These are phyloP conservation scores for Sus scrofa DNA, from an alignment of 2,113 vertebrate species.

Conservation along the genomic window T2T-Sscrofa CM000812.6:149000001-149000500, in stretches of 20 bases:
- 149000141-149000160: not conserved
- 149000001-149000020: not conserved
- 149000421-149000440: not conserved
- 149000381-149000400: not conserved
- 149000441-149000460: not conserved
- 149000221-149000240: not conserved
- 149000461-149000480: not conserved
- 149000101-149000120: not conserved
- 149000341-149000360: not conserved
- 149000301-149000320: not conserved
- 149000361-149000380: not conserved
- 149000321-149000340: not conserved
- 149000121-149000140: not conserved
- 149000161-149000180: not conserved
- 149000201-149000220: not conserved
- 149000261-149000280: not conserved
- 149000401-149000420: not conserved
- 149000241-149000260: fast-evolving
- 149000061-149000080: not conserved
- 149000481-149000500: not conserved
- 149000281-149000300: not conserved
- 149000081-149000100: not conserved
- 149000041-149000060: not conserved
- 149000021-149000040: not conserved
- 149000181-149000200: too few relatives aligned